A percentile compares a stretch with the other conserved stretches of the same genome.
Evolutionary conservation across 2,888 invertebrate genomes (phyloP).

Genomic region (Metalampra italica): DNA sequence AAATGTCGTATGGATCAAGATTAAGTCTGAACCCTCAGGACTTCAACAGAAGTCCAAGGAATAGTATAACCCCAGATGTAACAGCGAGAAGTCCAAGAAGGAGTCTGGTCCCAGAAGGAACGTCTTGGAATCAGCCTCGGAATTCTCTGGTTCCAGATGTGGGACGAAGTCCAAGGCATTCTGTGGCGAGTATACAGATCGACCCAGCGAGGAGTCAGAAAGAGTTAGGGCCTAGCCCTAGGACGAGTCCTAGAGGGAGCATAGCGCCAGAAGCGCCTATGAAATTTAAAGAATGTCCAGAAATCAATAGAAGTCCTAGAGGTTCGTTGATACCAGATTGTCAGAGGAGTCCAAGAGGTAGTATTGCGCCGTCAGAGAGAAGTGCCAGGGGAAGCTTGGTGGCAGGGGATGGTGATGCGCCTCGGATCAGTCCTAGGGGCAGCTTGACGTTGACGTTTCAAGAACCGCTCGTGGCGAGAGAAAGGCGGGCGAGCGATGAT

Average conservation of each 20-base stretch:
- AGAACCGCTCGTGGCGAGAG: slow-evolving; percentile 75
- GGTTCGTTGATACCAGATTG: slow-evolving; percentile 79
- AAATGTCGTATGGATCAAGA: slow-evolving; percentile 74
- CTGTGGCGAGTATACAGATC: slow-evolving; percentile 70
- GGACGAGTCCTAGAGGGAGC: slow-evolving; percentile 80
- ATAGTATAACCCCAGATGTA: slow-evolving; percentile 68
- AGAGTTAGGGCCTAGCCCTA: slow-evolving; percentile 71
- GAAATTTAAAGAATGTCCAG: slow-evolving; percentile 66
- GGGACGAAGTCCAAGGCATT: slow-evolving; percentile 80
- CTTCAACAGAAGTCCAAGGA: slow-evolving; percentile 70
- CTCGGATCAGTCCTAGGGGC: slow-evolving; percentile 75
- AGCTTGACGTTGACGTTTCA: slow-evolving; percentile 81
- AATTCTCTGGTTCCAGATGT: slow-evolving; percentile 79
- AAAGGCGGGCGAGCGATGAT: slow-evolving; percentile 79
- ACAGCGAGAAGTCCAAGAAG: slow-evolving; percentile 79
- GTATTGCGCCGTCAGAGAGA: slow-evolving; percentile 76
- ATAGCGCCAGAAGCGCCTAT: slow-evolving; percentile 64
- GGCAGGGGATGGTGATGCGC: slow-evolving; percentile 52
- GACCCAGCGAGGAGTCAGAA: slow-evolving; percentile 64
- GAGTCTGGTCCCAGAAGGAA: slow-evolving; percentile 79
- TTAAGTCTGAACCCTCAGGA: slow-evolving; percentile 79
- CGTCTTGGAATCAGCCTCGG: slow-evolving; percentile 76
- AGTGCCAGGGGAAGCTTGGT: slow-evolving; percentile 66
- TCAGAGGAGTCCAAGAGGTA: slow-evolving; percentile 80
- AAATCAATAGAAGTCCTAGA: slow-evolving; percentile 71